Evolutionary conservation across 1,140 invertebrate genomes (phyloP), one percentile per base, ranked within the genome.

Genomic region (Drosophila neocordata): DNA sequence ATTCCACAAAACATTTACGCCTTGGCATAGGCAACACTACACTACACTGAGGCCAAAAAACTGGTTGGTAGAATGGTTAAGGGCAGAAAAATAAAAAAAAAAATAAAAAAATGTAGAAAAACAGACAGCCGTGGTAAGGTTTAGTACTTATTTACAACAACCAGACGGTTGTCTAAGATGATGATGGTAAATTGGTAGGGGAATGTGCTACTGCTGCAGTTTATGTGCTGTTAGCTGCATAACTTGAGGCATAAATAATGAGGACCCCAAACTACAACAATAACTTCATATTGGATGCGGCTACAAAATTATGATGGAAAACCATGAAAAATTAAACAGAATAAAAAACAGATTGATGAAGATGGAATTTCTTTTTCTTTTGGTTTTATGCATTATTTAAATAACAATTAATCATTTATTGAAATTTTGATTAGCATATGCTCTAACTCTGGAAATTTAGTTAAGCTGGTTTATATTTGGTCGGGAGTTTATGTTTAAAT

Each of bases 1-100:
- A 87, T 87, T 87, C 85, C 79, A 70, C 83, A 88, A 87, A 88
- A 87, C 82, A 87, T 87, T 87, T 88, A 71, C 79, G 83, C 81
- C 74, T 85, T 56, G 63, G 67, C 64, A 56, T 61, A 72, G 53
- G 53, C 73, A 66, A 53, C 22, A 24, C 22, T 24, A 24, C 22
- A 24, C 56, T 31, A 31, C 27, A 34, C 44, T 65, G 37, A 38
- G 51, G 31, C 13, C 59, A 48, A 72, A 82, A 55, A 22, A 58
- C 27, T 37, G 68, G 27, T 34, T 34, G 58, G 56, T n/a, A n/a
- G n/a, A n/a, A n/a, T n/a, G n/a, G n/a, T n/a, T n/a, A n/a, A n/a
- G n/a, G n/a, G n/a, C n/a, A n/a, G n/a, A n/a, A n/a, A n/a, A n/a
- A n/a, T n/a, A n/a, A n/a, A n/a, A n/a, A n/a, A n/a, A n/a, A n/a